Evolutionary conservation across 2,888 invertebrate species (phyloP).

Genomic region (Erebia epiphron): DNA sequence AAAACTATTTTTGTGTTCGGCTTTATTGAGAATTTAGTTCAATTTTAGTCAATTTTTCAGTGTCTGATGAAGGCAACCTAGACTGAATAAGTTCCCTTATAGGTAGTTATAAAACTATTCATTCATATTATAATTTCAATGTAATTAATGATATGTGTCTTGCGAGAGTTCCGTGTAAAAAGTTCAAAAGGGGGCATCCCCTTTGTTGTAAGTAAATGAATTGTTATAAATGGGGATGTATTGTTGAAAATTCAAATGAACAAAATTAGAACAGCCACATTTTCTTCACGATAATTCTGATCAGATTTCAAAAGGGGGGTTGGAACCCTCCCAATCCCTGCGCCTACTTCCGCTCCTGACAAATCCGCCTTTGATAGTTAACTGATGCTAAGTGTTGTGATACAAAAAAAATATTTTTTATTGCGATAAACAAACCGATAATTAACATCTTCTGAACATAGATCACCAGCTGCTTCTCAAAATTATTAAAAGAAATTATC

Average conservation of each 20-base stretch:
- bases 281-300: neutral
- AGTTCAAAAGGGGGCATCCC: constrained; percentile 42
- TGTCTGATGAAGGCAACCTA: constrained; percentile 77
- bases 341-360: neutral
- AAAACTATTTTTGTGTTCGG: constrained; percentile 51
- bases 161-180: constrained; percentile 45
- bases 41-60: constrained; percentile 68
- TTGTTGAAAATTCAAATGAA: constrained; percentile 51
- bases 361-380: neutral
- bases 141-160: constrained; percentile 35
- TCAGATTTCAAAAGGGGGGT: neutral
- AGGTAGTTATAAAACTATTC: constrained; percentile 49
- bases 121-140: constrained; percentile 29
- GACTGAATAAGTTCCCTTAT: constrained; percentile 75
- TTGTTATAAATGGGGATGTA: constrained; percentile 66
- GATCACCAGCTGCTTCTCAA: too few relatives aligned
- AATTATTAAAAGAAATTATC: too few relatives aligned
- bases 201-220: constrained; percentile 47
- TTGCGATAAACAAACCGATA: too few relatives aligned
- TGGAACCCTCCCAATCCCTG: neutral
- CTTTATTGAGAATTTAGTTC: constrained; percentile 52
- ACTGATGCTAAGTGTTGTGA: neutral
- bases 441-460: too few relatives aligned
- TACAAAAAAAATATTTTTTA: too few relatives aligned
- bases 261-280: constrained; percentile 31